A percentile compares a stretch with the other conserved stretches of the same genome.
Conservation (phyloP, 2,797 vertebrate species). For the Propithecus deckenii region DNA sequence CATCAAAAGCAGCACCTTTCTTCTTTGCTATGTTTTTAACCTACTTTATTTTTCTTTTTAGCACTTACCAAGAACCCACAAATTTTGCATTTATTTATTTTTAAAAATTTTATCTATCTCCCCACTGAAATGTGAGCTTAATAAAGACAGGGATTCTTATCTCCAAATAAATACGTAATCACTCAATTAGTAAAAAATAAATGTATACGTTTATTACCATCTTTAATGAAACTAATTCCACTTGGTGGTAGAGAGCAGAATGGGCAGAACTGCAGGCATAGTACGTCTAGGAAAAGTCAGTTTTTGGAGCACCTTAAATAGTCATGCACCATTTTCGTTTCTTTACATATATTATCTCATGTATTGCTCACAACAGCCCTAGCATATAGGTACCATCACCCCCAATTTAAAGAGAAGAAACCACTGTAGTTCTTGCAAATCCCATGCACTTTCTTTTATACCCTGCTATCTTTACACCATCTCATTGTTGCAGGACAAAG, state of each 20-base stretch:
- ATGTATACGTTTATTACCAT: not conserved
- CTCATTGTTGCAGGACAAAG: not conserved
- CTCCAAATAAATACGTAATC: not conserved
- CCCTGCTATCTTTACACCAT: not conserved
- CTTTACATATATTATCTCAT: not conserved
- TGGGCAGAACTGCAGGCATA: not conserved
- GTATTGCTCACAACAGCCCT: not conserved
- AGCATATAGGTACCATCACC: not conserved
- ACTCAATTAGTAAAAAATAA: not conserved
- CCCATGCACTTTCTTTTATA: not conserved
- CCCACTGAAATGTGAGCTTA: not conserved
- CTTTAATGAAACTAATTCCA: slow-evolving; percentile 13
- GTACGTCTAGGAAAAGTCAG: not conserved
- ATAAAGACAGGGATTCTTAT: not conserved
- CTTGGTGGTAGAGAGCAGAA: not conserved
- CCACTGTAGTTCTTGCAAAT: not conserved
- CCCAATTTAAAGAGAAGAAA: not conserved
- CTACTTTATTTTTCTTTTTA: not conserved
- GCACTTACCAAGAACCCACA: not conserved
- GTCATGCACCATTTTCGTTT: not conserved
- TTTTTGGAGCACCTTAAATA: not conserved
- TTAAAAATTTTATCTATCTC: not conserved
- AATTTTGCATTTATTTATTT: not conserved
- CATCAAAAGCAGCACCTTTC: not conserved
- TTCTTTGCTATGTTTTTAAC: not conserved